Base-by-base conservation (phyloP, 1,140 invertebrate genomes). In the Rhagoletis pomonella region DNA sequence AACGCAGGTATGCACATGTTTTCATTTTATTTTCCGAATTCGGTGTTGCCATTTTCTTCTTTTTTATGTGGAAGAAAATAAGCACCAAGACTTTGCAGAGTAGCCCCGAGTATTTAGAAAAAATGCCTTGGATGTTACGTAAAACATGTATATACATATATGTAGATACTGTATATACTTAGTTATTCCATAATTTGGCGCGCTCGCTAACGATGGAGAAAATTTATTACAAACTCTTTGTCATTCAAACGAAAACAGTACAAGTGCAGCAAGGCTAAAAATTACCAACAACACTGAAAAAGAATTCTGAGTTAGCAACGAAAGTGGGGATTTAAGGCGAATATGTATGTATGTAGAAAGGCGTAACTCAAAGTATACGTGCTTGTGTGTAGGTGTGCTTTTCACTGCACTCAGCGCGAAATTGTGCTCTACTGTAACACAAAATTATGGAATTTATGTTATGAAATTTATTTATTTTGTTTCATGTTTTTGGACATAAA, bases 361-460 rank as follows among this genome's bases (percentile, higher is more conserved):
- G n/a, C n/a, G n/a, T n/a, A n/a, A n/a, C n/a, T n/a, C n/a, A 58
- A 12, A 12, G 55, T 58, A 17, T 62, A 62, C 9, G 6, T 62
- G 60, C 5, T 10, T n/a, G n/a, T n/a, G n/a, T 69, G 29, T 44
- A 12, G 42, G 65, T 69, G 65, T 10, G 6, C 9, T 55, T 55
- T 73, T 73, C 12, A 14, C 17, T 42, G 17, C 67, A 7, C 42
- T 47, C 42, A 14, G 42, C 0, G 12, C 10, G 44, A 73, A 85
- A 58, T 85, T 85, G 65, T 47, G 59, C 44, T 58, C 65, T 86
- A 60, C 50, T 64, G 85, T 50, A 64, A 44, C 60, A 65, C 47
- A 65, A 86, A 86, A 86, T 86, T 86, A 86, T 86, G 29, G 12
- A 59, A 86, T 86, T 65, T 86, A 65, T 65, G 85, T 39, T 60